These are phyloP conservation scores for Aplocera efformata DNA, from an alignment of 2,888 invertebrate genomes.

Conservation along the genomic window DNA sequence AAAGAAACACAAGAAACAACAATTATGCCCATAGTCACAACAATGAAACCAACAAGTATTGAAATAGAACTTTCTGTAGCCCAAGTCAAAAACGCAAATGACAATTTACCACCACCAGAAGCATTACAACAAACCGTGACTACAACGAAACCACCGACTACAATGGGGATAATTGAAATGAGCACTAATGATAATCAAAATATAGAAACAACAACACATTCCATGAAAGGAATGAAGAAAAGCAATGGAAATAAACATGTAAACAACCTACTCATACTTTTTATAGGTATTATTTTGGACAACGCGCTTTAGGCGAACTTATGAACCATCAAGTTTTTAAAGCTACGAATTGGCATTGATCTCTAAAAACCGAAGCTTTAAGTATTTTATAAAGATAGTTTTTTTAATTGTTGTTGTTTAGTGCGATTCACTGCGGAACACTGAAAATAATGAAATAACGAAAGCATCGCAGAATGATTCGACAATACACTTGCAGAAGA, in stretches of 20 bases:
- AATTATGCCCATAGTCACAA: background rate
- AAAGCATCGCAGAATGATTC: too few species aligned
- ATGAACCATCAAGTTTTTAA: too few species aligned
- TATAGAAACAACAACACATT: conserved; percentile 19
- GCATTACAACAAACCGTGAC: conserved; percentile 56
- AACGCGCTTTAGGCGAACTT: background rate
- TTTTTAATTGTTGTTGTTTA: conserved; percentile 31
- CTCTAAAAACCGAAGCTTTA: conserved; percentile 33
- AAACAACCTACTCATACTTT: background rate
- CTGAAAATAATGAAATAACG: too few species aligned
- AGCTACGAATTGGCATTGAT: conserved; percentile 32
- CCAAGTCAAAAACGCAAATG: conserved; percentile 22
- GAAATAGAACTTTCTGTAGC: conserved; percentile 17
- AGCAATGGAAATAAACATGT: background rate
- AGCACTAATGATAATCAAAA: conserved; percentile 13
- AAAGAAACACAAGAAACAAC: conserved; percentile 8
- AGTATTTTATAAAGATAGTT: conserved; percentile 31
- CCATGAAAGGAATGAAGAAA: conserved; percentile 8
- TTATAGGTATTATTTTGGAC: background rate
- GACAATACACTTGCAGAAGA: too few species aligned
- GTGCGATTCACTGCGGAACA: too few species aligned
- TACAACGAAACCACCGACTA: conserved; percentile 36
- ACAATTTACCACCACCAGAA: conserved; percentile 52
- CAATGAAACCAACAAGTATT: conserved; percentile 18
- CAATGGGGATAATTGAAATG: conserved; percentile 27